Base-by-base conservation (phyloP, 2,888 invertebrate genomes). In the Sceliomorpha sp. region DNA sequence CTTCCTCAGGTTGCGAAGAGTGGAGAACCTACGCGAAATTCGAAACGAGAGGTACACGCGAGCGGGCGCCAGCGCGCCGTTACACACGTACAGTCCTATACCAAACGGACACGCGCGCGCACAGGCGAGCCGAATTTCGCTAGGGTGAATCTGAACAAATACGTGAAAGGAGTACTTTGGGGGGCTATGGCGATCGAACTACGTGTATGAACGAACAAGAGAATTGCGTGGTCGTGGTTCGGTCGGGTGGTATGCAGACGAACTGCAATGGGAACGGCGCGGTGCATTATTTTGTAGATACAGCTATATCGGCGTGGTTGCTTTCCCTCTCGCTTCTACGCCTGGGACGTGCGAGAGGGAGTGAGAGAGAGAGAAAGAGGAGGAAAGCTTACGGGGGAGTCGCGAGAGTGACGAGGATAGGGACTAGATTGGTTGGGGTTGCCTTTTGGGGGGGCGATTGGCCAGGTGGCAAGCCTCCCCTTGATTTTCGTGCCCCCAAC, bases 401-500 rank as follows among this genome's bases (percentile, higher is more conserved):
- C 20, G 20, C 5, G 2, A 5, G 20, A 20, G n/a, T n/a, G n/a
- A n/a, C n/a, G n/a, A n/a, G n/a, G n/a, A n/a, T n/a, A 44, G 51
- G 37, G 27, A 40, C 36, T 31, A 50, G 66, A 58, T 50, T 70
- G 74, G 71, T 51, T n/a, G n/a, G n/a, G n/a, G n/a, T n/a, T n/a
- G n/a, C n/a, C n/a, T n/a, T n/a, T n/a, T n/a, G 50, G 74, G 79
- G 76, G 74, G 64, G 67, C 62, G 70, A 76, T 74, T 75, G 76
- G 73, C 82, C 83, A 82, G 82, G 82, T 75, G 68, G 69, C 75
- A 76, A 76, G 74, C 77, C 76, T 79, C 82, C 83, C 84, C 80
- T 76, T 80, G 80, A 82, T 83, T 83, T 81, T 83, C 80, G 77
- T 77, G 76, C 79, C 76, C 75, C 75, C 74, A 74, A 75, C 77